Evolutionary conservation across 1,140 invertebrate genomes (phyloP), one percentile per base, ranked within the genome.

Genomic region (Phocides pigmalion): DNA sequence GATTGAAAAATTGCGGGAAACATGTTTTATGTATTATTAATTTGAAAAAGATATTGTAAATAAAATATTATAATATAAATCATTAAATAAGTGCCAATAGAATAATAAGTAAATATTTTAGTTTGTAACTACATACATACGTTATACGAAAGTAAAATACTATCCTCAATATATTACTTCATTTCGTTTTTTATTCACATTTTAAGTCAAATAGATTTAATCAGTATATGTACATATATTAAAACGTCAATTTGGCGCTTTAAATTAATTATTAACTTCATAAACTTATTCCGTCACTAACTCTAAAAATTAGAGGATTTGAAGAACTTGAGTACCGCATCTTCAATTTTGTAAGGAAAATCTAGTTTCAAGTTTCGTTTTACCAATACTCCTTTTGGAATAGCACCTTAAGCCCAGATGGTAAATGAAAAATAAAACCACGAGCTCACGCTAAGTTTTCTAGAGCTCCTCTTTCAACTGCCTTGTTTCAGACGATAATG

Each of bases 351-450:
- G 16, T 28, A 17, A 35, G 17, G 15, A 61, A 61, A 61, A 15
- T 47, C 42, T 49, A 61, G 42, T 39, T 71, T 68, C 64, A 68
- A 61, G 74, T 76, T 76, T 79, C 76, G 49, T 64, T 68, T 82
- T 81, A 76, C 74, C 66, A 72, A 76, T 75, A 53, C 56, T 56
- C 68, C 66, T 74, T 79, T 79, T 70, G 66, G 61, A 72, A 54
- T 62, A 51, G 70, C 61, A 56, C 50, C 65, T 44, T 79, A 79
- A 82, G 73, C 73, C 66, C 72, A 74, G 72, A 75, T 76, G 61
- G 72, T 72, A 74, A 80, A 79, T 76, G 77, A 79, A 84, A 85
- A 83, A 85, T 83, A 85, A 83, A 83, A 81, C 75, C 72, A 49
- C 65, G 46, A 61, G 68, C 65, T 72, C 65, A 64, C 59, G 65